These are phyloP conservation scores for Amblyteles armatorius DNA, from an alignment of 2,888 invertebrate species.

Conservation along the genomic window DNA sequence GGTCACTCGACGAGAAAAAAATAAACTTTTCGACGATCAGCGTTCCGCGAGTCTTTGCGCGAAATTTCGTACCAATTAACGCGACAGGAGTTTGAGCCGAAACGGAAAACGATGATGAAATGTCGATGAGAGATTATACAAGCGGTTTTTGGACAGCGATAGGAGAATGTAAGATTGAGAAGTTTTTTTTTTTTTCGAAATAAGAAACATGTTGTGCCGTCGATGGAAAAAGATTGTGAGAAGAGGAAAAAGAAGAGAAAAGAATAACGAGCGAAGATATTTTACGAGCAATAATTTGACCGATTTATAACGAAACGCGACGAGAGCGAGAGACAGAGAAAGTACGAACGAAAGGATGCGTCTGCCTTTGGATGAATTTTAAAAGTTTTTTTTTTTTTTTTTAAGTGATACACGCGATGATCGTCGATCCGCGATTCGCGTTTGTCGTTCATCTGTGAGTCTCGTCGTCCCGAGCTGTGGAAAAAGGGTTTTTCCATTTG, in stretches of 20 bases:
- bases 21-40: conserved; percentile 18
- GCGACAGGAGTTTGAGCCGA: conserved; percentile 53
- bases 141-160: conserved; percentile 41
- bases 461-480: conserved; percentile 39
- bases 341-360: conserved; percentile 53
- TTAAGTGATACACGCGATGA: conserved; percentile 54
- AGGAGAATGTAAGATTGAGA: conserved; percentile 36
- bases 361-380: conserved; percentile 65
- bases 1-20: neutral
- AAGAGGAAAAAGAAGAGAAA: neutral
- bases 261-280: conserved; percentile 66
- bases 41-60: conserved; percentile 7
- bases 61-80: conserved; percentile 54
- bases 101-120: conserved; percentile 39
- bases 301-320: conserved; percentile 54
- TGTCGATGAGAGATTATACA: conserved; percentile 62
- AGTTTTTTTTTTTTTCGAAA: conserved; percentile 44
- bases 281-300: conserved; percentile 72
- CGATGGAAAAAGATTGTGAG: conserved; percentile 12
- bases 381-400: conserved; percentile 37
- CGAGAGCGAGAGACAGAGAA: conserved; percentile 33
- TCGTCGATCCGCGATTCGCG: conserved; percentile 47
- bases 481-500: conserved; percentile 17
- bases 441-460: conserved; percentile 23
- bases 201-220: conserved; percentile 62